A percentile compares a stretch with the other conserved stretches of the same genome.
phyloP scores from a whole-genome alignment of 64 coral and sea anemone genomes.

The Astreopora myriophthalma region DNA sequence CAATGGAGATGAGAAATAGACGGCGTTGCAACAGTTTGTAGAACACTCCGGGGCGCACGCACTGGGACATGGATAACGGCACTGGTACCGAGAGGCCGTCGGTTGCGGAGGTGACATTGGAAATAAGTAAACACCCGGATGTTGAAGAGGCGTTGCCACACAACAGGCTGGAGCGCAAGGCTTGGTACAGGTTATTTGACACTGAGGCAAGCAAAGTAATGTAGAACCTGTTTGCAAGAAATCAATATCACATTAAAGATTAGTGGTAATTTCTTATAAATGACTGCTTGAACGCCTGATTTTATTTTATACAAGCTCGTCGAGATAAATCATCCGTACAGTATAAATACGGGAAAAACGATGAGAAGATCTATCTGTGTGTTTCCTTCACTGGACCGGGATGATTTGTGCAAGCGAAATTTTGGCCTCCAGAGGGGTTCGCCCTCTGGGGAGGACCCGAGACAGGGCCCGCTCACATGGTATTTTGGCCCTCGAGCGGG shows the following conservation, averaged over 20 bases:
- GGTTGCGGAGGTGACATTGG: neutral
- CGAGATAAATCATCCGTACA: too few relatives aligned
- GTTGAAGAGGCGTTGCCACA: neutral
- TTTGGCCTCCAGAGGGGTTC: too few relatives aligned
- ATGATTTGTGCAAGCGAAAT: too few relatives aligned
- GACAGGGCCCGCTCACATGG: too few relatives aligned
- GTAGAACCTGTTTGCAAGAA: neutral
- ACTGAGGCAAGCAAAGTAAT: neutral
- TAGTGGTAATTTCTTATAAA: neutral
- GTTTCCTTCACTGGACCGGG: too few relatives aligned
- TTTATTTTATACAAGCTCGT: too few relatives aligned
- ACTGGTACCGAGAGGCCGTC: neutral
- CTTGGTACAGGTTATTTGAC: neutral
- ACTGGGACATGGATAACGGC: neutral
- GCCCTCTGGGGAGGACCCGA: too few relatives aligned
- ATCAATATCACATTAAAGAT: neutral
- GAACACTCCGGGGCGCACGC: slow-evolving; percentile 6
- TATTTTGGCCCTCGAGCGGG: too few relatives aligned
- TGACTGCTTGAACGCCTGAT: too few relatives aligned
- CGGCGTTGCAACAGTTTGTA: neutral
- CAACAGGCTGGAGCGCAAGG: neutral
- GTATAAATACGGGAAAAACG: too few relatives aligned
- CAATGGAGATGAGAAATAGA: neutral
- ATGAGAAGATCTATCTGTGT: too few relatives aligned
- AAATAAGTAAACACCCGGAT: neutral